These are phyloP conservation scores for Choloepus didactylus DNA, from an alignment of 2,797 vertebrate species.

Conservation along the genomic window DNA sequence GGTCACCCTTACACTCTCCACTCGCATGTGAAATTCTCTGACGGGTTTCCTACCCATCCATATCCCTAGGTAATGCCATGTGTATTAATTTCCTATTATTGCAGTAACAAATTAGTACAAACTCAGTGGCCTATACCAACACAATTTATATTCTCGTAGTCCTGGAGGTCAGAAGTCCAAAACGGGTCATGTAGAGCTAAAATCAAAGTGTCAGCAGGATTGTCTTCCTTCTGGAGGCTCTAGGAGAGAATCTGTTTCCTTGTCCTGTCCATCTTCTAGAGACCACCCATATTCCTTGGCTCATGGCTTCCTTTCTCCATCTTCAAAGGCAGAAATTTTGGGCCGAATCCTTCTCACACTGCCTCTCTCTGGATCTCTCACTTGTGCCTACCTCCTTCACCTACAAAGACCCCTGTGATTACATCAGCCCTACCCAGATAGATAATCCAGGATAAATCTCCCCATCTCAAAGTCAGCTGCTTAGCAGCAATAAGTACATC, in stretches of 20 bases:
- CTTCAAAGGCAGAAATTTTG: neutral
- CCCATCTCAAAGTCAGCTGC: neutral
- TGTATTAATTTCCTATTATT: neutral
- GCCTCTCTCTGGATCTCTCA: neutral
- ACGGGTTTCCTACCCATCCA: fast-evolving
- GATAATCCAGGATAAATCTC: neutral
- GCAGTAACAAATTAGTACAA: neutral
- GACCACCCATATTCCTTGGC: too few relatives aligned
- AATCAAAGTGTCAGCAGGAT: neutral
- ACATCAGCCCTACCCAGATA: too few relatives aligned
- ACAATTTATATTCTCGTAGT: too few relatives aligned
- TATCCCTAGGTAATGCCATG: neutral
- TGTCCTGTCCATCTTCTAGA: too few relatives aligned
- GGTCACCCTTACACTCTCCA: neutral
- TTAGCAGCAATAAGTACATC: neutral
- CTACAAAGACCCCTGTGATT: neutral
- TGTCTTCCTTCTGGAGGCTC: neutral
- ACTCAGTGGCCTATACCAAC: too few relatives aligned
- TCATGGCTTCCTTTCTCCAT: neutral
- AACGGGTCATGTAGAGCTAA: neutral
- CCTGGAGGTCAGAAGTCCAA: too few relatives aligned
- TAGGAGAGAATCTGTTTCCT: too few relatives aligned
- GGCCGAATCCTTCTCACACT: neutral
- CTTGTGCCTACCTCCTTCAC: neutral
- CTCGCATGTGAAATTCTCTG: neutral